These are phyloP conservation scores for Meloidogyne exigua DNA, from an alignment of 1,140 invertebrate species.

Conservation along the genomic window DNA sequence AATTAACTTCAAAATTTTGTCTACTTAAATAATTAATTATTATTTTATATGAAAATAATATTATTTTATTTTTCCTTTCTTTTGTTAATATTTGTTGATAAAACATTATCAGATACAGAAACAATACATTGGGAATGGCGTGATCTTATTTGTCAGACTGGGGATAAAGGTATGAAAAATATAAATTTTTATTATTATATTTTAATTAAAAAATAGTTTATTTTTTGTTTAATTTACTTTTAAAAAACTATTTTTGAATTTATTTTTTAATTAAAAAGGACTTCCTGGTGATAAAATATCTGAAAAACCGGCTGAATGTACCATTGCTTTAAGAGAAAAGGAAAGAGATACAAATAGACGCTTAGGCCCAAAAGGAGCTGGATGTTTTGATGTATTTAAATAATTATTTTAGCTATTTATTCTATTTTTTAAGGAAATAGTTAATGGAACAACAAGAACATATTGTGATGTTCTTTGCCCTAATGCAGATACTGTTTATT, in stretches of 20 bases:
- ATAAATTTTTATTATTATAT: too few relatives aligned
- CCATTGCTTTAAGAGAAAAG: slow-evolving; percentile 45
- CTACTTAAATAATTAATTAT: too few relatives aligned
- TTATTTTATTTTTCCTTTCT: background rate
- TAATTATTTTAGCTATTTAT: background rate
- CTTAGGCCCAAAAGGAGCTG: slow-evolving; percentile 27
- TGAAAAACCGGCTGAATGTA: slow-evolving; percentile 46
- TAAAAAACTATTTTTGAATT: too few relatives aligned
- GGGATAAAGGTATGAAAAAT: slow-evolving; percentile 14
- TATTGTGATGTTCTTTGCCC: slow-evolving; percentile 59
- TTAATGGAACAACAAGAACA: slow-evolving; percentile 50
- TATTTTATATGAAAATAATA: background rate
- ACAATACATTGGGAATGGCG: slow-evolving; percentile 52
- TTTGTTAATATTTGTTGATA: background rate
- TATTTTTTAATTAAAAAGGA: too few relatives aligned
- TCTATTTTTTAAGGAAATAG: slow-evolving; percentile 33
- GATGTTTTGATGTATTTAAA: slow-evolving; percentile 53
- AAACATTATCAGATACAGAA: slow-evolving; percentile 7
- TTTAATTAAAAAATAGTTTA: too few relatives aligned
- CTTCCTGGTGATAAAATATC: slow-evolving; percentile 41
- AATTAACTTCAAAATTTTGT: too few relatives aligned
- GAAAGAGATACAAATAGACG: slow-evolving; percentile 46
- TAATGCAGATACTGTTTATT: slow-evolving; percentile 56
- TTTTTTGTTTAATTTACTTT: too few relatives aligned
- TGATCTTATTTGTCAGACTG: slow-evolving; percentile 45